Conservation (phyloP, 1,140 invertebrate species). For the Ephestia elutella region DNA sequence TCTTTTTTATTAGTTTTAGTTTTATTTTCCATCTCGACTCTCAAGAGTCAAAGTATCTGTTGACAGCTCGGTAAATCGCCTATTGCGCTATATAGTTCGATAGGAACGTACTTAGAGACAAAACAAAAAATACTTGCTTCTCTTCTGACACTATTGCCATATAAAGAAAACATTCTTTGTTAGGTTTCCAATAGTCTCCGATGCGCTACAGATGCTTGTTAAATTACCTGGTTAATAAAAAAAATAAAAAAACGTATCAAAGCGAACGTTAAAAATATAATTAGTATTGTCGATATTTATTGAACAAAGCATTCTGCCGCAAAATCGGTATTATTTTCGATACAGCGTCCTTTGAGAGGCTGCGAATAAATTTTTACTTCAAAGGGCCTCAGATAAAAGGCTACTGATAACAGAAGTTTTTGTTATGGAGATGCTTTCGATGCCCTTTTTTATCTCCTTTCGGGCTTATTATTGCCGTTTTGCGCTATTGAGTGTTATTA, state of each 20-base stretch:
- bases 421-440: conserved; percentile 8
- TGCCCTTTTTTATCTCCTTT: conserved; percentile 5
- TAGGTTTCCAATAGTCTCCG: too few species aligned
- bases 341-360: conserved; percentile 7
- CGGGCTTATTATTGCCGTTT: conserved; percentile 4
- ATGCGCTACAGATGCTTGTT: too few species aligned
- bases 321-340: conserved; percentile 5
- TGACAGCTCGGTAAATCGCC: too few species aligned
- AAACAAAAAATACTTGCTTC: too few species aligned
- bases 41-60: too few species aligned
- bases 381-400: conserved; percentile 11
- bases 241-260: neutral
- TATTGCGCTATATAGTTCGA: too few species aligned
- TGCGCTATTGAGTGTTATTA: neutral
- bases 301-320: neutral
- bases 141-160: too few species aligned
- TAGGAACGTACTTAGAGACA: too few species aligned
- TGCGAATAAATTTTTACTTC: conserved; percentile 13
- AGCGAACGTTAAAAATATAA: neutral
- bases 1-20: too few species aligned
- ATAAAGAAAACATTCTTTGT: too few species aligned
- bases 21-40: too few species aligned
- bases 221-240: too few species aligned
- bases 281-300: neutral
- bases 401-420: conserved; percentile 11